Base-by-base conservation (phyloP, 2,797 vertebrate species). In the Melanotaenia maccullochi region DNA sequence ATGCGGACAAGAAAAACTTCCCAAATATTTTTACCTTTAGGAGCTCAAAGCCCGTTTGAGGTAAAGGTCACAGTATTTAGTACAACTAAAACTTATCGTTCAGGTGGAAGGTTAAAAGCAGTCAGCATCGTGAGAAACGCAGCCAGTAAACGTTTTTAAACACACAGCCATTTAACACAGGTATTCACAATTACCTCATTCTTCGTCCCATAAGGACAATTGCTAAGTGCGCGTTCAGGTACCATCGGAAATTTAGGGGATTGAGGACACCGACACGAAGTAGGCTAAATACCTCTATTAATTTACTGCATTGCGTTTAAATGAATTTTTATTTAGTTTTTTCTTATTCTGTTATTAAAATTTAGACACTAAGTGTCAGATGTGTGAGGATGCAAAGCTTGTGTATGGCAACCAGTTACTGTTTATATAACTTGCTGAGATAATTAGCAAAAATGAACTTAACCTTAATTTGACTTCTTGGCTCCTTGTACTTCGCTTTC, bases 121-220 rank as follows among this genome's bases (percentile, higher is more conserved):
- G n/a, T 9, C 30, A 25, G 14, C 49, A 54, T 16, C 35, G 7
- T 24, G 20, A 64, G 5, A 60, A 60, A 58, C 22, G 0, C 2
- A 7, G 18, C 9, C 14, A 22, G 9, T 12, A 2, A 18, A 35
- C 11, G 5, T 16, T 71, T 59, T 56, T 13, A 18, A 25, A 16
- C 5, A 1, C 35, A 13, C 52, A 62, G 36, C 11, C 49, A n/a
- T 12, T 22, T 24, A 18, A 63, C 77, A 30, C 79, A 81, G 66
- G 67, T 71, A 68, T 63, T 51, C 62, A 62, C 54, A 79, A 84
- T 87, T 59, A 85, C 64, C 68, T 20, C 60, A 60, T 68, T 60
- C 13, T 12, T 67, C 6, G 56, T n/a, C 40, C 22, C 14, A 13
- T 49, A 20, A 5, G 55, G 3, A 9, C 51, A 42, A 63, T 22